Conservation (phyloP, 2,888 invertebrate species). For the Tetropium fuscum region DNA sequence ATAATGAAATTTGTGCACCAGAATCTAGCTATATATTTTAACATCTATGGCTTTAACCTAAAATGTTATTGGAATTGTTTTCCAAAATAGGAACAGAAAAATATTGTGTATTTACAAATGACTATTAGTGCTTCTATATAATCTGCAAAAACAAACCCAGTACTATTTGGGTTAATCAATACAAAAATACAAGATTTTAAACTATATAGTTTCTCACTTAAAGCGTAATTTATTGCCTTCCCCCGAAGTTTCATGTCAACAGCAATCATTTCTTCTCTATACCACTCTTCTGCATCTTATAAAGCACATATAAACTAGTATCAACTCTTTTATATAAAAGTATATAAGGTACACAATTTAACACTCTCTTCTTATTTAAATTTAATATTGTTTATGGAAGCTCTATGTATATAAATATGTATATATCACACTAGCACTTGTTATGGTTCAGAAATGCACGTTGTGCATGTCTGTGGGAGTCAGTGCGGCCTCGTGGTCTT, state of each 20-base stretch:
- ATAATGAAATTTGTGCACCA: constrained; percentile 36
- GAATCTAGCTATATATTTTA: constrained; percentile 33
- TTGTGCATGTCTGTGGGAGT: constrained; percentile 90
- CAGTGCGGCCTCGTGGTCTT: constrained; percentile 79
- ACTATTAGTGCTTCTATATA: constrained; percentile 38
- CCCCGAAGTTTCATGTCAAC: constrained; percentile 57
- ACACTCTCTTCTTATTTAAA: constrained; percentile 29
- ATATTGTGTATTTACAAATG: constrained; percentile 44
- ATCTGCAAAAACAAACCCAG: constrained; percentile 19
- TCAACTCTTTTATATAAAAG: constrained; percentile 22
- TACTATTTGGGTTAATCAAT: constrained; percentile 13
- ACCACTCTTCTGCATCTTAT: constrained; percentile 31
- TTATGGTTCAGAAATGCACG: constrained; percentile 75
- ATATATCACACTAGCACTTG: constrained; percentile 45
- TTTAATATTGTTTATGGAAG: constrained; percentile 39
- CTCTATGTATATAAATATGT: constrained; percentile 44
- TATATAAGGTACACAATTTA: constrained; percentile 41
- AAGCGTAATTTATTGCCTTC: constrained; percentile 66
- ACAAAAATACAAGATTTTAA: constrained; percentile 35
- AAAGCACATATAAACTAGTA: constrained; percentile 41
- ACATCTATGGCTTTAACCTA: constrained; percentile 37
- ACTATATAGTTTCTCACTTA: constrained; percentile 49
- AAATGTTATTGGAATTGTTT: constrained; percentile 13
- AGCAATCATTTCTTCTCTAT: constrained; percentile 41
- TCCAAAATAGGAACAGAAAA: constrained; percentile 38